Base-by-base conservation (phyloP, 2,888 invertebrate genomes). In the Campoletis raptor region DNA sequence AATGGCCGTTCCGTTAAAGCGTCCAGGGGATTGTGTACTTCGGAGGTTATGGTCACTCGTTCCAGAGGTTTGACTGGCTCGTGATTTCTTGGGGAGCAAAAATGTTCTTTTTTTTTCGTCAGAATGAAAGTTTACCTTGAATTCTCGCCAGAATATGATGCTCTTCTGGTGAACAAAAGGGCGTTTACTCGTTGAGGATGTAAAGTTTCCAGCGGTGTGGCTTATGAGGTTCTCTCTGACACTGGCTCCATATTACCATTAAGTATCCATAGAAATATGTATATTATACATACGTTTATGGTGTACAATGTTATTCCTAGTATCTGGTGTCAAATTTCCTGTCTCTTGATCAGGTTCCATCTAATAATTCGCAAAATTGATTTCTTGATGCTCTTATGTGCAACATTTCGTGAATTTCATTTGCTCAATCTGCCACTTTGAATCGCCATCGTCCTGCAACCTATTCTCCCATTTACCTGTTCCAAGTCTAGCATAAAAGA, bases 251-350 rank as follows among this genome's bases (percentile, higher is more conserved):
- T 12, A 61, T 61, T 30, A 61, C 30, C 15, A 30, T 30, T 30
- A 6, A 15, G 30, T 30, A 61, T 30, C 12, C 61, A 61, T 61
- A n/a, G n/a, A 30, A 45, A 64, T 45, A 21, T 45, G 72, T 37
- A 54, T 52, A 24, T 42, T 12, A 12, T 24, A 12, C 10, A 48
- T 66, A 61, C 70, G 30, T 48, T 15, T 30, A 81, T 37, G n/a
- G 40, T 42, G 42, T 10, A 30, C 30, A 52, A 81, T 61, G 67
- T 54, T n/a, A 36, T 21, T 64, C 10, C 67, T 24, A 66, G 85
- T 85, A 79, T 82, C 82, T 67, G 79, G 78, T 83, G 79, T 85
- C 85, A 83, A 83, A 85, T 85, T 83, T 80, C 79, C 15, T 66
- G 76, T 80, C 76, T 15, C 79, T 40, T n/a, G 48, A 12, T 37